phyloP scores from a whole-genome alignment of 2,797 vertebrate genomes.

The Ctenosaura bakeri region DNA sequence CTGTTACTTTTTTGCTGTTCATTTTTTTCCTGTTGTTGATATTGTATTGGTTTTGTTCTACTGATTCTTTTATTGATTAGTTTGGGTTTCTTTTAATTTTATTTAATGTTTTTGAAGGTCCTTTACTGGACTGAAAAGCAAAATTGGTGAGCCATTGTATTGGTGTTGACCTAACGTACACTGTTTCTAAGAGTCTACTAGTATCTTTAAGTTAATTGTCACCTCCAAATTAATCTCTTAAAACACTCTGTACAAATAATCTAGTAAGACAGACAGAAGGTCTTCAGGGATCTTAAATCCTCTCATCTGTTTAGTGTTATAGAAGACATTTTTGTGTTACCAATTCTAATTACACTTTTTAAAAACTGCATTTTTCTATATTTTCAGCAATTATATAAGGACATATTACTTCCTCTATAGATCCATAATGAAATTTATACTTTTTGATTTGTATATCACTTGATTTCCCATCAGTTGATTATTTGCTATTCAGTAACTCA shows the following conservation, averaged over 20 bases:
- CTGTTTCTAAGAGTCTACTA: too few relatives aligned
- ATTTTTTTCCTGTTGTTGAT: too few relatives aligned
- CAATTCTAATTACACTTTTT: not conserved
- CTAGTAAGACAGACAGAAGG: not conserved
- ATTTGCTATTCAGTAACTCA: not conserved
- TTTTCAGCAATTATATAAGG: not conserved
- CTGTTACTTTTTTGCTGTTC: too few relatives aligned
- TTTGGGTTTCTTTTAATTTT: too few relatives aligned
- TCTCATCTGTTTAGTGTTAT: not conserved
- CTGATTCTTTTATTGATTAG: too few relatives aligned
- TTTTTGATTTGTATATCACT: not conserved
- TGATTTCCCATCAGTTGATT: constrained; percentile 6
- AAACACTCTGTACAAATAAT: not conserved
- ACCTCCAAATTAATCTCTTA: not conserved
- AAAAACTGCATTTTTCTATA: not conserved
- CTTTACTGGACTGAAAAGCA: too few relatives aligned
- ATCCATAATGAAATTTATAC: not conserved
- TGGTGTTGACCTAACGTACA: too few relatives aligned
- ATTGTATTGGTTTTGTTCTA: too few relatives aligned
- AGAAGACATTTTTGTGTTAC: not conserved
- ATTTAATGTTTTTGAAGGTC: too few relatives aligned
- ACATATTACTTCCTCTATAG: not conserved
- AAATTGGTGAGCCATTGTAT: too few relatives aligned
- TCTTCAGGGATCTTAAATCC: not conserved
- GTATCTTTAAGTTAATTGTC: not conserved